Percentiles rank a stretch among this genome's conserved stretches.
Conservation (phyloP, 2,888 invertebrate genomes). For the Phymatocera aterrima region DNA sequence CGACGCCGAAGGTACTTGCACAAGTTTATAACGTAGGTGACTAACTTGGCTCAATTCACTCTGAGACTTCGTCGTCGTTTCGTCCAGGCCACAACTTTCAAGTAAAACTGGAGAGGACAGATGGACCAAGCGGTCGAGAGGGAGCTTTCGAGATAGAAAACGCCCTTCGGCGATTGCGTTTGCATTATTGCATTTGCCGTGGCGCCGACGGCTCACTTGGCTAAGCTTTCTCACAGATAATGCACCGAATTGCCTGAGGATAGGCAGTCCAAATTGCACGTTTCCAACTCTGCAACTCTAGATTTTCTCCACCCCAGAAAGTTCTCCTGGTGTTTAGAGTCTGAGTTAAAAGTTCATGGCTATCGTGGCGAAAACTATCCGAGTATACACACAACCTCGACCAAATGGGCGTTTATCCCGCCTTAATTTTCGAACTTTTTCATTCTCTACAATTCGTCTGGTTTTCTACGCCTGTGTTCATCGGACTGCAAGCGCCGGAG, state of each 20-base stretch:
- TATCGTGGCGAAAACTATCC: background rate
- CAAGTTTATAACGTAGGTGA: background rate
- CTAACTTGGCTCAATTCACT: conserved; percentile 31
- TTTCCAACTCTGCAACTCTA: conserved; percentile 25
- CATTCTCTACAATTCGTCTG: background rate
- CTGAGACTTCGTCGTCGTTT: conserved; percentile 10
- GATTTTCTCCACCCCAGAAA: conserved; percentile 3
- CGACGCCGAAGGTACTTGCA: background rate
- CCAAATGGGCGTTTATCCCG: conserved; percentile 1
- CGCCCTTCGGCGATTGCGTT: conserved; percentile 39
- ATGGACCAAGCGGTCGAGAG: conserved; percentile 5
- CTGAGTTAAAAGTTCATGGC: background rate
- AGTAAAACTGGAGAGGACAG: background rate
- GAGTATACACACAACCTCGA: conserved; percentile 7
- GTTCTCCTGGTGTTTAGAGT: background rate
- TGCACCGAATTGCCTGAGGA: conserved; percentile 39
- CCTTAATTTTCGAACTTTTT: conserved; percentile 3
- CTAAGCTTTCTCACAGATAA: conserved; percentile 40
- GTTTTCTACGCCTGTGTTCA: background rate
- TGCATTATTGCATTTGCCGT: conserved; percentile 42
- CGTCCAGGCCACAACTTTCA: conserved; percentile 4
- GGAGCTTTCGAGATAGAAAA: conserved; percentile 7
- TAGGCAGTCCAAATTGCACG: conserved; percentile 39
- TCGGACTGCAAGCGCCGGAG: background rate
- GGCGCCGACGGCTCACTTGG: conserved; percentile 28